Conservation (phyloP, 2,797 vertebrate genomes). For the Pseudomugil gertrudae region DNA sequence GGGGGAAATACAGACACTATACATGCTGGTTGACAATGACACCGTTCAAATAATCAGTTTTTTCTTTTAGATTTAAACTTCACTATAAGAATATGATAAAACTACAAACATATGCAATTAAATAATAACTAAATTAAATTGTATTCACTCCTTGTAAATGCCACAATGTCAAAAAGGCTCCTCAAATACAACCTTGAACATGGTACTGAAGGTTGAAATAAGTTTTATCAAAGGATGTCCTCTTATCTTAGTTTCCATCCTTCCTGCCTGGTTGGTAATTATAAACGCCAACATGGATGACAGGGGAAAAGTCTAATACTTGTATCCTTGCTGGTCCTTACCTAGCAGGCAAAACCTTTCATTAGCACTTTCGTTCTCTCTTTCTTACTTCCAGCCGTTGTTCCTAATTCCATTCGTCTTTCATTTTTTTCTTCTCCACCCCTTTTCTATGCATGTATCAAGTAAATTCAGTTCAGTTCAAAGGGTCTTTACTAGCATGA, state of each 20-base stretch:
- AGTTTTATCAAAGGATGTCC: slow-evolving; percentile 50
- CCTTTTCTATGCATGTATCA: slow-evolving; percentile 56
- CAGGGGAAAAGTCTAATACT: slow-evolving; percentile 34
- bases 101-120: slow-evolving; percentile 15
- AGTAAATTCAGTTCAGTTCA: slow-evolving; percentile 75
- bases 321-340: slow-evolving; percentile 44
- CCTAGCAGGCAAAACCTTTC: slow-evolving; percentile 67
- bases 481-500: slow-evolving; percentile 78
- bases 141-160: slow-evolving; percentile 55
- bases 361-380: slow-evolving; percentile 53
- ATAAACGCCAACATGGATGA: slow-evolving; percentile 50
- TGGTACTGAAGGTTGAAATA: slow-evolving; percentile 61
- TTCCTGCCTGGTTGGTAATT: slow-evolving; percentile 47
- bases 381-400: slow-evolving; percentile 45
- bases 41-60: slow-evolving; percentile 43
- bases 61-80: slow-evolving; percentile 44
- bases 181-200: slow-evolving; percentile 59
- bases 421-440: slow-evolving; percentile 50
- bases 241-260: slow-evolving; percentile 36
- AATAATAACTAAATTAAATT: slow-evolving; percentile 51
- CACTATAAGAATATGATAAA: slow-evolving; percentile 8
- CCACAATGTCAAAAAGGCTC: slow-evolving; percentile 61
- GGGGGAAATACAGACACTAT: too few species aligned
- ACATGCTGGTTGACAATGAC: slow-evolving; percentile 25
- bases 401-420: slow-evolving; percentile 63